Conservation (phyloP, 2,888 invertebrate genomes). For the Cylloceria caligata region DNA sequence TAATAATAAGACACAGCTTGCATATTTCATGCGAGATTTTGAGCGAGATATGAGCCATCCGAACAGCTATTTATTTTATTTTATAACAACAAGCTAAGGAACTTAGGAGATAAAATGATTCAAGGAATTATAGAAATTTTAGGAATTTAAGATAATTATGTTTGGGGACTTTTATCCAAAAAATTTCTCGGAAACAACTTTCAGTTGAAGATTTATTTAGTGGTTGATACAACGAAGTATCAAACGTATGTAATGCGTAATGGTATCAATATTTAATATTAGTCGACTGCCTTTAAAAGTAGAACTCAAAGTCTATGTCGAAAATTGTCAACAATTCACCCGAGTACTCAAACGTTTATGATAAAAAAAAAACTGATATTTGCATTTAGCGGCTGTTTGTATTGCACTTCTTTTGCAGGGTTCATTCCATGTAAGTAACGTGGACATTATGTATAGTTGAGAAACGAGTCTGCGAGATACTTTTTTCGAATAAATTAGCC, state of each 20-base stretch:
- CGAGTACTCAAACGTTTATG: neutral
- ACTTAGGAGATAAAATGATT: no score
- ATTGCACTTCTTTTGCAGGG: neutral
- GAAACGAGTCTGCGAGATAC: slow-evolving; percentile 23
- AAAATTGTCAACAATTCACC: neutral
- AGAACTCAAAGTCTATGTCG: neutral
- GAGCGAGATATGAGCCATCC: neutral
- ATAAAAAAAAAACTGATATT: neutral
- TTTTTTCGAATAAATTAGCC: slow-evolving; percentile 33
- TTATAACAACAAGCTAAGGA: no score
- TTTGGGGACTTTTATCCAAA: no score
- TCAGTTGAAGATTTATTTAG: no score
- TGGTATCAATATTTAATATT: no score
- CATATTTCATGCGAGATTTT: neutral
- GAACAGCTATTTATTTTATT: no score
- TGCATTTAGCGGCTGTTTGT: neutral
- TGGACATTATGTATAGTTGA: neutral
- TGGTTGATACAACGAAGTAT: no score
- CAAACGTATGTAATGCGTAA: no score
- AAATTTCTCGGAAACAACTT: no score
- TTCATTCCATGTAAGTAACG: neutral
- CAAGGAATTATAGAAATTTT: no score
- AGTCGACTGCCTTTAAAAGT: neutral
- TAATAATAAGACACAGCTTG: no score
- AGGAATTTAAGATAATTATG: no score